Evolutionary conservation across 2,113 vertebrate genomes (phyloP).

Genomic region (Eretmodus cyanostictus): DNA sequence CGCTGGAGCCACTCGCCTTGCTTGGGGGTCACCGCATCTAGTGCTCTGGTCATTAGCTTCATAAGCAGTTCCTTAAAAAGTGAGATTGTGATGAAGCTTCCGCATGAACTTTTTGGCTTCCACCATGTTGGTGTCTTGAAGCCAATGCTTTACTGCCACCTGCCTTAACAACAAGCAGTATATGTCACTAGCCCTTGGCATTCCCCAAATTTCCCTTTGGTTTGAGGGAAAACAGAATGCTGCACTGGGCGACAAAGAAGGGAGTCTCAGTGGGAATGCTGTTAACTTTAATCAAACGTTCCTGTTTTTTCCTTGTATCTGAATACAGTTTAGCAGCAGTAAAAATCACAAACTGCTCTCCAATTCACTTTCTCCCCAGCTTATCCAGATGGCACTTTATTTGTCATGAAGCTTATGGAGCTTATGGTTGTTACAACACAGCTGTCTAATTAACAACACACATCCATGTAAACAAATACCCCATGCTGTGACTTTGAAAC

Average conservation of each 20-base stretch:
- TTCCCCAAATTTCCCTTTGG: not conserved
- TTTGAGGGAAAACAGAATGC: not conserved
- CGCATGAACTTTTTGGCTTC: not conserved
- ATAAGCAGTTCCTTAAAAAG: not conserved
- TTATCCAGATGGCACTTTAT: not conserved
- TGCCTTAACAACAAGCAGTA: not conserved
- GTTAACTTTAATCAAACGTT: constrained; percentile 30
- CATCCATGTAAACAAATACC: not conserved
- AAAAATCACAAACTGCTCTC: not conserved
- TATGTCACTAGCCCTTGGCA: not conserved
- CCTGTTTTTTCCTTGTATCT: not conserved
- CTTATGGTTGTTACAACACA: not conserved
- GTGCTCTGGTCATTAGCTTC: not conserved
- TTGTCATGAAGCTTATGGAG: not conserved
- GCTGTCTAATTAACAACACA: constrained; percentile 16
- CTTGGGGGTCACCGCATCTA: fast-evolving
- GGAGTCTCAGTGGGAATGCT: not conserved
- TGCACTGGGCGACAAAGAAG: not conserved
- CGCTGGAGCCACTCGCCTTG: not conserved
- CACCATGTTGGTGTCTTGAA: not conserved
- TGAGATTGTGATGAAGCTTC: not conserved
- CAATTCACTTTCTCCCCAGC: not conserved
- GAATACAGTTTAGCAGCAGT: not conserved
- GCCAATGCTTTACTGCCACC: not conserved
- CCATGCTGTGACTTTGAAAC: not conserved